Evolutionary conservation across 2,797 vertebrate genomes (phyloP).

Genomic region (Sebastes dallii): DNA sequence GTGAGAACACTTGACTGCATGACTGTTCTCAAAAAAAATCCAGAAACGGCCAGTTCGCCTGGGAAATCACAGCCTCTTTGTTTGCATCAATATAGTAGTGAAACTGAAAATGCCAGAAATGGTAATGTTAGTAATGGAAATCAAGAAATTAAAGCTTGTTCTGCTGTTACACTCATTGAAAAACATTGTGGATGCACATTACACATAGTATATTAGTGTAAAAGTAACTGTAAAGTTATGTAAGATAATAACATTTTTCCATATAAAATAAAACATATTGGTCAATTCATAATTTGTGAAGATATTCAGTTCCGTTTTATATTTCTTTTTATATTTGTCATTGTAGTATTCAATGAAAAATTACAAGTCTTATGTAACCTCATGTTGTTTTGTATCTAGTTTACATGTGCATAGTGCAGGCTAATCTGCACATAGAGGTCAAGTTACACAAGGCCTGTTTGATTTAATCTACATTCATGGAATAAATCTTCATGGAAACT

Average conservation of each 20-base stretch:
- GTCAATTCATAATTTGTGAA: background rate
- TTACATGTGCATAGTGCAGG: slow-evolving; percentile 23
- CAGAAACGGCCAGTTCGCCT: background rate
- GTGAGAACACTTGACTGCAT: slow-evolving; percentile 75
- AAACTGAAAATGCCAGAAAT: background rate
- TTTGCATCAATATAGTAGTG: background rate
- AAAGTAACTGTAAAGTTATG: background rate
- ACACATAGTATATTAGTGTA: background rate
- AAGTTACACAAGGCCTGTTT: slow-evolving; percentile 47
- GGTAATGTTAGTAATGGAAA: background rate
- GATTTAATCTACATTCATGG: slow-evolving; percentile 63
- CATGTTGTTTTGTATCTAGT: slow-evolving; percentile 25
- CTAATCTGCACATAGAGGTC: slow-evolving; percentile 32
- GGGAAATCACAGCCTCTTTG: slow-evolving; percentile 5
- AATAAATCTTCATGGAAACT: slow-evolving; percentile 63
- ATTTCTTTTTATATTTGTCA: background rate
- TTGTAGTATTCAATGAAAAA: background rate
- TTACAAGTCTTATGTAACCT: slow-evolving; percentile 3
- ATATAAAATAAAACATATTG: background rate
- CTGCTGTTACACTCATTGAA: background rate
- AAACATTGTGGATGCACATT: background rate
- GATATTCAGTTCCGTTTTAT: background rate
- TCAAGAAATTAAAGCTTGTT: background rate
- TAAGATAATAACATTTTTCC: background rate
- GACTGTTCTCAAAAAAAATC: slow-evolving; percentile 50